A percentile compares a stretch with the other conserved stretches of the same genome.
Evolutionary conservation across 2,113 vertebrate genomes (phyloP).

Genomic region (Nibea coibor): DNA sequence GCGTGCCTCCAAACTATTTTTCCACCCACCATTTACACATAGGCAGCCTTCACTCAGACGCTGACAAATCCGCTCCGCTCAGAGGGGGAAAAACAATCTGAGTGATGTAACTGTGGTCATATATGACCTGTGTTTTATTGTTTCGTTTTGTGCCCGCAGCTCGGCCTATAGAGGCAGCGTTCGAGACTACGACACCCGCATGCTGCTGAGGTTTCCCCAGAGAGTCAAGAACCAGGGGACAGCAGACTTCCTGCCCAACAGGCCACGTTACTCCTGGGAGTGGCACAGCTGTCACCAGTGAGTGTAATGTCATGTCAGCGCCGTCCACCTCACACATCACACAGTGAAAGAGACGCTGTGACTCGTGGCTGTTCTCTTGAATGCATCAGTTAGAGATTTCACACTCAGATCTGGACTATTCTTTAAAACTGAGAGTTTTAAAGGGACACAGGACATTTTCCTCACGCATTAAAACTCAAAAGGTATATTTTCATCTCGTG

Average conservation of each 20-base stretch:
- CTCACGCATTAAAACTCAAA: background rate
- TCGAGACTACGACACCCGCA: conserved; percentile 95
- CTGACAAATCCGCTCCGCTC: conserved; percentile 30
- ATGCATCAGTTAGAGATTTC: background rate
- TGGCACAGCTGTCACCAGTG: conserved; percentile 99
- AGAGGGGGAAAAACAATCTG: conserved; percentile 44
- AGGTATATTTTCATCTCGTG: background rate
- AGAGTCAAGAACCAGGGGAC: conserved; percentile 99
- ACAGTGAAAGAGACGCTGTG: background rate
- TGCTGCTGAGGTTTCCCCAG: conserved; percentile 96
- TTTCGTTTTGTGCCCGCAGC: conserved; percentile 58
- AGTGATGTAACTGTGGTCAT: conserved; percentile 41
- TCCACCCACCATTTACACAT: conserved; percentile 66
- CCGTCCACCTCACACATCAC: conserved; percentile 37
- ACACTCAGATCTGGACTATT: background rate
- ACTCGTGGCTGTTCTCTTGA: background rate
- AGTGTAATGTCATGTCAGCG: conserved; percentile 76
- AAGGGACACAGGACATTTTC: background rate
- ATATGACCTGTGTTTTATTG: conserved; percentile 6
- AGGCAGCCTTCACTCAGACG: conserved; percentile 26
- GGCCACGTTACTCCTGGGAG: conserved; percentile 97
- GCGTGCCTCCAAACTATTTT: conserved; percentile 43
- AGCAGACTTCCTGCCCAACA: conserved; percentile 94
- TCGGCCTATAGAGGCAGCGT: conserved; percentile 79
- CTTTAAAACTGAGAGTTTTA: background rate